Evolutionary conservation across 2,797 vertebrate species (phyloP).

Genomic region (Ctenopoma multispine): DNA sequence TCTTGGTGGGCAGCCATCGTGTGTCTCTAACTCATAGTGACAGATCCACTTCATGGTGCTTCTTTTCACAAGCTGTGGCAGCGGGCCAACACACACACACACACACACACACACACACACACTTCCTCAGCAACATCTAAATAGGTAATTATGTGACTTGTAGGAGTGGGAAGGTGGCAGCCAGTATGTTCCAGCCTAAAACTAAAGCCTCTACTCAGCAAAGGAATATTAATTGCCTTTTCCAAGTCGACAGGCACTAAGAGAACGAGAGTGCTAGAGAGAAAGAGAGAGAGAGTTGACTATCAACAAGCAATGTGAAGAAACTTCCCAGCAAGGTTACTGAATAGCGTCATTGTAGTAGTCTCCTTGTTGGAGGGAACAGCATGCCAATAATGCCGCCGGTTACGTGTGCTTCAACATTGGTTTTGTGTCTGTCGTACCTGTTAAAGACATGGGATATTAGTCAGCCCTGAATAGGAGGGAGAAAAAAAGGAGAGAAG

Average conservation of each 20-base stretch:
- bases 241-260: conserved; percentile 54
- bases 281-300: conserved; percentile 52
- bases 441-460: conserved; percentile 34
- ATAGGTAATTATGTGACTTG: conserved; percentile 77
- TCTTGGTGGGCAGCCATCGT: conserved; percentile 58
- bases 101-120: conserved; percentile 34
- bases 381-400: conserved; percentile 43
- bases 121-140: conserved; percentile 70
- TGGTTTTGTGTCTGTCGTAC: conserved; percentile 32
- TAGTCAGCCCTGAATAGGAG: conserved; percentile 31
- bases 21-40: conserved; percentile 71
- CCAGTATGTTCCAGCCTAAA: conserved; percentile 66
- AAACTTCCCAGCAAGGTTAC: conserved; percentile 53
- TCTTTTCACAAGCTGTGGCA: conserved; percentile 71
- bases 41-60: conserved; percentile 75
- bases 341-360: conserved; percentile 63
- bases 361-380: conserved; percentile 45
- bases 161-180: conserved; percentile 63
- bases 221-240: conserved; percentile 75
- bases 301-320: conserved; percentile 54
- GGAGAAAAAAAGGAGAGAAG: not conserved
- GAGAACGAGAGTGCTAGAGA: conserved; percentile 25
- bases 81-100: conserved; percentile 50
- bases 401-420: conserved; percentile 25
- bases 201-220: conserved; percentile 70